A percentile compares a stretch with the other conserved stretches of the same genome.
Evolutionary conservation across 2,888 invertebrate species (phyloP).

Genomic region (Lithophane ornitopus): DNA sequence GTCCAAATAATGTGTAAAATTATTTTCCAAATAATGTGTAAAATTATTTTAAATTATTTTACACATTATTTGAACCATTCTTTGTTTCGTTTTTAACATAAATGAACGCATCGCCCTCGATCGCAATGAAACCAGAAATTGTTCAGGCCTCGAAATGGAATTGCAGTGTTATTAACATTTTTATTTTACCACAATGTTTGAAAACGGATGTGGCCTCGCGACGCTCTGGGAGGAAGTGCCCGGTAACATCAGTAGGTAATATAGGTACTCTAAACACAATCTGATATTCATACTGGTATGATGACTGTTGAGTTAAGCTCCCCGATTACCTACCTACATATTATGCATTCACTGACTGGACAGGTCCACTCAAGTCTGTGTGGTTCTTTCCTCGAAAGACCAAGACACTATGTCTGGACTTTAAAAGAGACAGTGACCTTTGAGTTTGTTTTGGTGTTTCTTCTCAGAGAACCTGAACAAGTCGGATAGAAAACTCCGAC

Average conservation of each 20-base stretch:
- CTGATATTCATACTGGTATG: neutral
- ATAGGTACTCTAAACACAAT: neutral
- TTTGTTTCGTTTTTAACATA: conserved; percentile 41
- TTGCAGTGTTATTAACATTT: conserved; percentile 74
- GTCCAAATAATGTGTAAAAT: conserved; percentile 34
- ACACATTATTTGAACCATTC: no score
- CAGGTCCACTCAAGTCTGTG: neutral
- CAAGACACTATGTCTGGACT: neutral
- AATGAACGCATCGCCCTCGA: conserved; percentile 62
- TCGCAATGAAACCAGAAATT: conserved; percentile 71
- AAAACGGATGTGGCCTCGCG: conserved; percentile 72
- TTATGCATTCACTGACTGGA: neutral
- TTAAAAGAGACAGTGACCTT: neutral
- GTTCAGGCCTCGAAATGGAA: conserved; percentile 70
- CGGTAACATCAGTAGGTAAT: neutral
- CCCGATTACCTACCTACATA: neutral
- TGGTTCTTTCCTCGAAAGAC: neutral
- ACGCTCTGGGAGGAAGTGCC: conserved; percentile 66
- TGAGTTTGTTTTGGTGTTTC: neutral
- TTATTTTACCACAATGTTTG: conserved; percentile 70
- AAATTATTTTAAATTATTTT: no score
- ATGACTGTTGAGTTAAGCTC: no score
- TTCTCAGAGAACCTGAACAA: neutral
- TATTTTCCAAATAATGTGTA: no score
- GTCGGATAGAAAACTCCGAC: neutral